These are phyloP conservation scores for Cataglyphis livida DNA, from an alignment of 2,888 invertebrate species.

Conservation along the genomic window DNA sequence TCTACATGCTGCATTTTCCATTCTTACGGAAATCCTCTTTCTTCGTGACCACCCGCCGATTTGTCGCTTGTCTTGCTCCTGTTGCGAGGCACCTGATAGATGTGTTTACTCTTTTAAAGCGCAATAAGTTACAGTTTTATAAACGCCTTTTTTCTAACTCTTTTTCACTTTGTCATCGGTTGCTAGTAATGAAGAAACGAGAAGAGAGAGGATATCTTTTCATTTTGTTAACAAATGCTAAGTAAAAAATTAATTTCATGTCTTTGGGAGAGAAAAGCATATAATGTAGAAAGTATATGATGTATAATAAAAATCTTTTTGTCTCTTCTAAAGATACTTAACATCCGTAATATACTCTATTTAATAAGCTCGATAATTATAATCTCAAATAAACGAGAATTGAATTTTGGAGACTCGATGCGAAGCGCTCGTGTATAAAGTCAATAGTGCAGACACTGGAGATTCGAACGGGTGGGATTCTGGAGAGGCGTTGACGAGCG, in stretches of 20 bases:
- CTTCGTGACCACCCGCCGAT: neutral
- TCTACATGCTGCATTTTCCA: neutral
- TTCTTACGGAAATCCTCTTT: neutral
- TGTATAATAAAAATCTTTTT: neutral
- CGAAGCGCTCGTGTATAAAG: neutral
- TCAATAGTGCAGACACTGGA: neutral
- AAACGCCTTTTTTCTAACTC: neutral
- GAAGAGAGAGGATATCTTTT: neutral
- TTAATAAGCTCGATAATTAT: neutral
- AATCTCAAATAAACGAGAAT: neutral
- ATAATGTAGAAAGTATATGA: neutral
- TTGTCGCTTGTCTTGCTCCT: conserved; percentile 24
- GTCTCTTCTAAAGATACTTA: neutral
- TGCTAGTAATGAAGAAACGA: neutral
- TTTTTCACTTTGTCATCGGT: neutral
- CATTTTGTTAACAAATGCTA: neutral
- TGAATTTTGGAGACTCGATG: conserved; percentile 12
- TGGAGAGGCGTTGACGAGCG: conserved; percentile 61
- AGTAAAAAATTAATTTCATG: neutral
- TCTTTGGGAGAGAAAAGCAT: neutral
- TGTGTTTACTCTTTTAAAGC: conserved; percentile 1
- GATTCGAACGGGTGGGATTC: conserved; percentile 23
- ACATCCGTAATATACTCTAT: neutral
- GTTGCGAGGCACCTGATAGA: neutral
- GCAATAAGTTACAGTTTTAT: neutral